Conservation (phyloP, 2,888 invertebrate species). For the Drosophila multiciliata region DNA sequence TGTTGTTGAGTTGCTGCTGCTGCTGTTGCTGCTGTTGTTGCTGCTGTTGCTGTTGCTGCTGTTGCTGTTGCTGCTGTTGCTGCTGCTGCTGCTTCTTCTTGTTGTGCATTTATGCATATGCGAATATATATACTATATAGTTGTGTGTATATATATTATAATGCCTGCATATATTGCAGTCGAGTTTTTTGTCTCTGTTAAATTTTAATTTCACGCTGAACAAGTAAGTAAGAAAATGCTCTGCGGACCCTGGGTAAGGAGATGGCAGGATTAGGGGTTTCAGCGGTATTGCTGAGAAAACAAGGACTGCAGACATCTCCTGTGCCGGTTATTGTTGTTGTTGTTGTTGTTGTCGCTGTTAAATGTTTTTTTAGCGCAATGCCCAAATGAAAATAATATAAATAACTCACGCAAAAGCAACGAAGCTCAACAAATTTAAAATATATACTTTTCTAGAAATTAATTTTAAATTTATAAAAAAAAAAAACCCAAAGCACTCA, state of each 20-base stretch:
- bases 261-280: background rate
- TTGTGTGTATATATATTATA: slow-evolving; percentile 34
- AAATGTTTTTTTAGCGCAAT: slow-evolving; percentile 66
- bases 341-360: slow-evolving; percentile 58
- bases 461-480: background rate
- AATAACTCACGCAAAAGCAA: slow-evolving; percentile 6
- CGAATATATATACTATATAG: slow-evolving; percentile 14
- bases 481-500: background rate
- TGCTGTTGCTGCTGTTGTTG: slow-evolving; percentile 7
- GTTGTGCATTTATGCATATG: slow-evolving; percentile 68
- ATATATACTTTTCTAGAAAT: slow-evolving; percentile 8
- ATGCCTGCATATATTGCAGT: slow-evolving; percentile 44
- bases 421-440: slow-evolving; percentile 3
- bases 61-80: slow-evolving; percentile 13
- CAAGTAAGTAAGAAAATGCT: slow-evolving; percentile 51
- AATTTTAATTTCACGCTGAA: slow-evolving; percentile 83
- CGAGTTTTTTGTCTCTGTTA: slow-evolving; percentile 69
- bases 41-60: slow-evolving; percentile 22
- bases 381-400: slow-evolving; percentile 37
- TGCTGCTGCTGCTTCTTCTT: slow-evolving; percentile 32
- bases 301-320: slow-evolving; percentile 44
- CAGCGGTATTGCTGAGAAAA: slow-evolving; percentile 8
- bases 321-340: slow-evolving; percentile 53
- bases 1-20: slow-evolving; percentile 34
- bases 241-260: background rate